Conservation (phyloP, 1,140 invertebrate species). For the Platorchestia sp. region DNA sequence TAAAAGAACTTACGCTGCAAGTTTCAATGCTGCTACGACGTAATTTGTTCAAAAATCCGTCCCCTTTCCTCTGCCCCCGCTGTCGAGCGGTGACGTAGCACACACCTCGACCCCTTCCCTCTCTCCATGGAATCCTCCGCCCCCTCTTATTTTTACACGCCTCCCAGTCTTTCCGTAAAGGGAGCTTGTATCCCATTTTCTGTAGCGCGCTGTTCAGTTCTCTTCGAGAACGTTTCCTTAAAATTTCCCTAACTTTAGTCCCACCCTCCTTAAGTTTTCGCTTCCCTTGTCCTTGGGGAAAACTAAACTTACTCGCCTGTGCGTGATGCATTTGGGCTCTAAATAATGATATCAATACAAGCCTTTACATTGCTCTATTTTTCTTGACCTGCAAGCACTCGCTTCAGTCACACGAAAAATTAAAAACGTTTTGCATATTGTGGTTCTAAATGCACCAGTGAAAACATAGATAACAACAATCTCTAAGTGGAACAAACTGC, state of each 20-base stretch:
- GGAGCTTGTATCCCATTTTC: conserved; percentile 25
- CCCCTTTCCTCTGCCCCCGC: neutral
- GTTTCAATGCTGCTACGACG: too few relatives aligned
- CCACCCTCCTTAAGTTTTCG: neutral
- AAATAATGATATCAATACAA: neutral
- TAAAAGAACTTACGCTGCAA: too few relatives aligned
- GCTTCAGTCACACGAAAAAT: neutral
- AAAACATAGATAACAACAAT: neutral
- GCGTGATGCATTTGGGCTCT: neutral
- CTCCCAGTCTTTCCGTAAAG: neutral
- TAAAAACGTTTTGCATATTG: neutral
- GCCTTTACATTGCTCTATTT: neutral
- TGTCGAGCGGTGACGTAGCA: neutral
- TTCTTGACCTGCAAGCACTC: neutral
- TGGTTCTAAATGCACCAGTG: neutral
- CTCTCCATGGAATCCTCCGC: neutral
- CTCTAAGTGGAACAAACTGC: too few relatives aligned
- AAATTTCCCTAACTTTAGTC: neutral
- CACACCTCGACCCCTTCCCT: neutral
- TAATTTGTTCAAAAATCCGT: too few relatives aligned
- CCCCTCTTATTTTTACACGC: neutral
- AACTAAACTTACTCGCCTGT: neutral
- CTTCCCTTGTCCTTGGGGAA: neutral
- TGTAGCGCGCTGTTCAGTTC: neutral
- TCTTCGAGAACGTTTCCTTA: neutral